These are phyloP conservation scores for Heliconius hermathena DNA, from an alignment of 1,140 invertebrate species.

Conservation along the genomic window DNA sequence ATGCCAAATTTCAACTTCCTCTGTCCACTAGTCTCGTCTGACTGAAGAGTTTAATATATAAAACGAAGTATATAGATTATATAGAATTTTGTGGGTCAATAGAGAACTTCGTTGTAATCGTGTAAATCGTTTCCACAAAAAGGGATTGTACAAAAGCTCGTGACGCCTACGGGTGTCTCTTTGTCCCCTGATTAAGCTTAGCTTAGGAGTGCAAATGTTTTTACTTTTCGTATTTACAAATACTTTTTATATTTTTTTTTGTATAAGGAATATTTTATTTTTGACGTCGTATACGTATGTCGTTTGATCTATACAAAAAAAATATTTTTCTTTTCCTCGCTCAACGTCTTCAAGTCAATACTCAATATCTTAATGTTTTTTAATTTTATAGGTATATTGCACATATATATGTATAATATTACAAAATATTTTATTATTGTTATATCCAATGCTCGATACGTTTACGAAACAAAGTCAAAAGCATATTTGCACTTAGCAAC, in stretches of 20 bases:
- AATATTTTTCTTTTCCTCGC: too few species aligned
- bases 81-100: background rate
- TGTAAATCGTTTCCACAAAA: background rate
- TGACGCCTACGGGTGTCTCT: background rate
- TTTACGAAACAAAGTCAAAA: constrained; percentile 8
- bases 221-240: background rate
- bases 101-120: background rate
- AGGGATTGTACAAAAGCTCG: background rate
- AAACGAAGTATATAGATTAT: background rate
- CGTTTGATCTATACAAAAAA: too few species aligned
- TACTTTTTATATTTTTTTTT: background rate
- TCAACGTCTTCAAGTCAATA: too few species aligned
- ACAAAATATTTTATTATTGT: too few species aligned
- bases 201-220: background rate
- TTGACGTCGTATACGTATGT: too few species aligned
- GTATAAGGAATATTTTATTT: background rate
- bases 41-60: too few species aligned
- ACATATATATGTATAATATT: too few species aligned
- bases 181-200: constrained; percentile 3
- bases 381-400: too few species aligned
- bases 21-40: too few species aligned
- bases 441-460: background rate
- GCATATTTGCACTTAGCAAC: constrained; percentile 20
- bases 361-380: too few species aligned
- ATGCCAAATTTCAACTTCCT: too few species aligned